Evolutionary conservation across 2,113 vertebrate genomes (phyloP).

Genomic region (Dryoscopus gambensis): DNA sequence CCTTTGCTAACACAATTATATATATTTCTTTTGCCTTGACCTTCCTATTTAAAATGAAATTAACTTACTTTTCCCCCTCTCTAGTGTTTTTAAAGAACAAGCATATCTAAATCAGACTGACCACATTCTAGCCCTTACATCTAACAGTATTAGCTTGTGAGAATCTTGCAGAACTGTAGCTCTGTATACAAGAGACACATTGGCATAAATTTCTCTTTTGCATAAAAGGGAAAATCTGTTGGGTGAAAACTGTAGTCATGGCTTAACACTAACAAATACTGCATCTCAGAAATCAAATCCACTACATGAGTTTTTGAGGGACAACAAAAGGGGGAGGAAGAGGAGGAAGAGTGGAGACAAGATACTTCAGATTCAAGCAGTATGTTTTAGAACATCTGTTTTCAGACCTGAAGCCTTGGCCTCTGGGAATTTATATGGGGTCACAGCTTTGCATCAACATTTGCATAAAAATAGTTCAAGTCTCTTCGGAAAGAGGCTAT

Average conservation of each 20-base stretch:
- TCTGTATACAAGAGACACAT: background rate
- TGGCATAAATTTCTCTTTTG: background rate
- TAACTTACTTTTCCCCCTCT: background rate
- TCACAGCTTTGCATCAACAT: background rate
- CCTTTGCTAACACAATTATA: background rate
- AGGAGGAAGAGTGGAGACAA: background rate
- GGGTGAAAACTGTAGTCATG: background rate
- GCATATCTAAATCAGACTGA: background rate
- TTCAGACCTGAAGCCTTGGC: background rate
- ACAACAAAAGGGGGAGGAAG: background rate
- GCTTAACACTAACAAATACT: background rate
- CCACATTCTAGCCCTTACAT: background rate
- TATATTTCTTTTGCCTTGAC: background rate
- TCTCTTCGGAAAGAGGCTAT: background rate
- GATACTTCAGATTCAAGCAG: background rate
- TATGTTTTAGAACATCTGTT: background rate
- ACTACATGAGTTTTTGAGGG: background rate
- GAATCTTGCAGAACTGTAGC: background rate
- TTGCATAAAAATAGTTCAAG: constrained; percentile 1
- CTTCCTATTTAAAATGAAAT: background rate
- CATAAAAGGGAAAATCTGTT: background rate
- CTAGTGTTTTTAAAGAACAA: background rate
- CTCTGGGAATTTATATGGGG: background rate
- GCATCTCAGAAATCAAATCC: background rate
- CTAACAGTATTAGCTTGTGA: background rate